phyloP scores from a whole-genome alignment of 2,113 vertebrate species.

The Todiramphus chloris region DNA sequence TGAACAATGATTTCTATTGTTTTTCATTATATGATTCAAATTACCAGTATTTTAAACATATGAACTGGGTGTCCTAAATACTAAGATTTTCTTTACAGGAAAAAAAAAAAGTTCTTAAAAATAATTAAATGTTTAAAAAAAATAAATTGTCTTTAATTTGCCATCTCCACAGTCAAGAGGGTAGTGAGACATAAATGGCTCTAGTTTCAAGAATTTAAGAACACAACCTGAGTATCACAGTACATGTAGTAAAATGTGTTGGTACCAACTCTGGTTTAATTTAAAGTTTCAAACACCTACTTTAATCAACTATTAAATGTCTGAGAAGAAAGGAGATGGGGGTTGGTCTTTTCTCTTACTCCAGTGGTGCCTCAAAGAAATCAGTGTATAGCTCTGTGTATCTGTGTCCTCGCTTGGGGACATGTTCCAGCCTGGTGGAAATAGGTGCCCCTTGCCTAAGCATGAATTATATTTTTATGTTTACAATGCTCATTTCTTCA shows the following conservation, averaged over 20 bases:
- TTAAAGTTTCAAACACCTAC: neutral
- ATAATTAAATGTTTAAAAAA: neutral
- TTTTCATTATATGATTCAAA: neutral
- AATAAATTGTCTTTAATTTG: neutral
- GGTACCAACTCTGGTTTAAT: neutral
- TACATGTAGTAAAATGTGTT: neutral
- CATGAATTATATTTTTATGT: neutral
- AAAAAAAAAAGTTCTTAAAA: neutral
- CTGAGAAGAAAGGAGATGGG: neutral
- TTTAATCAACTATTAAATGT: neutral
- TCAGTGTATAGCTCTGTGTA: rapidly evolving
- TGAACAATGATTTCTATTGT: neutral
- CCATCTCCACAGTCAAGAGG: neutral
- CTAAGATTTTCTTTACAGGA: neutral
- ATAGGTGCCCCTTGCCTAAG: neutral
- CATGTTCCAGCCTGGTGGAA: neutral
- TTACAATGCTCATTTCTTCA: neutral
- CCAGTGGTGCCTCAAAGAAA: neutral
- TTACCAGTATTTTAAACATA: neutral
- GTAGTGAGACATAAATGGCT: neutral
- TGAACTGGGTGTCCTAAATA: neutral
- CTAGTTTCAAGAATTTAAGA: neutral
- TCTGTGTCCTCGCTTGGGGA: neutral
- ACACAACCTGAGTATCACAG: neutral
- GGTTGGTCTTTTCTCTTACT: neutral